A percentile compares a stretch with the other conserved stretches of the same genome.
Conservation (phyloP, 2,888 invertebrate species). For the Dysmachus trigonus region DNA sequence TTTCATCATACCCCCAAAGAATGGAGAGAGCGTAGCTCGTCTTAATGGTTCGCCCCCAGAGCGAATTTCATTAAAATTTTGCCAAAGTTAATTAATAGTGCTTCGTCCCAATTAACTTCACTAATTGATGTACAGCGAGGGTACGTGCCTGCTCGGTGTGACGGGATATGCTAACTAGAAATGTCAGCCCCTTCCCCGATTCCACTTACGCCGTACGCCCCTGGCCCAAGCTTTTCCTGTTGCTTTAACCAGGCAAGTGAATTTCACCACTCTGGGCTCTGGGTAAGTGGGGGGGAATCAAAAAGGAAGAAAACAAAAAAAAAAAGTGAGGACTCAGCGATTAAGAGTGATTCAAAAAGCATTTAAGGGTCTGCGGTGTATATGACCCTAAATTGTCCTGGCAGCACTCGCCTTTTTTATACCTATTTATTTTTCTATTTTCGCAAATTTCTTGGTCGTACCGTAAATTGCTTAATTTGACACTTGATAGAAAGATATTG, state of each 20-base stretch:
- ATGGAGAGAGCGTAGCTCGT: not conserved
- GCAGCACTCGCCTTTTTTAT: not conserved
- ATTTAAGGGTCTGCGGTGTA: not conserved
- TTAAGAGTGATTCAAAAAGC: not conserved
- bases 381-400: not conserved
- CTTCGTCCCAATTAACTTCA: slow-evolving; percentile 45
- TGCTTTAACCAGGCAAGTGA: not conserved
- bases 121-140: slow-evolving; percentile 44
- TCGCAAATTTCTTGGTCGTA: slow-evolving; percentile 28
- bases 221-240: not conserved
- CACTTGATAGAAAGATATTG: slow-evolving; percentile 47
- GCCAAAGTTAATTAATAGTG: slow-evolving; percentile 46
- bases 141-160: slow-evolving; percentile 5
- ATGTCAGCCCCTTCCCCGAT: not conserved
- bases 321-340: not conserved
- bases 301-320: no score
- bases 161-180: slow-evolving; percentile 41
- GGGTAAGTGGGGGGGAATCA: not conserved
- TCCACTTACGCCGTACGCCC: not conserved
- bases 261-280: not conserved
- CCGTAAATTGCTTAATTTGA: slow-evolving; percentile 47
- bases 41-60: not conserved
- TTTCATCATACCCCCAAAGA: not conserved
- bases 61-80: slow-evolving; percentile 45
- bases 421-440: slow-evolving; percentile 30